phyloP scores from a whole-genome alignment of 1,140 invertebrate species.

The Drosophila equinoxialis region DNA sequence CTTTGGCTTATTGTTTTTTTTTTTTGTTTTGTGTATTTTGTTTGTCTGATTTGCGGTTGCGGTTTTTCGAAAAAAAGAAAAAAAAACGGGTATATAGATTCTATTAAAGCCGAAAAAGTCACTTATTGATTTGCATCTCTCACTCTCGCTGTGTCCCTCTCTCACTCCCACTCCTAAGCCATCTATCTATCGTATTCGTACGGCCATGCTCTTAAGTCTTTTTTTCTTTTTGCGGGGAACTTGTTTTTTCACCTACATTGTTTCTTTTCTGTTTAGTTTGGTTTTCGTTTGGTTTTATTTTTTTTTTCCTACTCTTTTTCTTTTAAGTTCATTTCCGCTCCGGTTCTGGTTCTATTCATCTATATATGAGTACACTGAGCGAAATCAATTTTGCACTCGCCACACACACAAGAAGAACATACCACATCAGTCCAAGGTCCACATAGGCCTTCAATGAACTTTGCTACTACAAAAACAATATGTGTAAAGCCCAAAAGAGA shows the following conservation, averaged over 20 bases:
- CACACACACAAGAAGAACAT: conserved; percentile 28
- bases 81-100: conserved; percentile 37
- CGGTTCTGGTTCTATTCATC: conserved; percentile 34
- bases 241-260: conserved; percentile 76
- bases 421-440: conserved; percentile 65
- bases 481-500: conserved; percentile 30
- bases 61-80: conserved; percentile 41
- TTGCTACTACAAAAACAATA: conserved; percentile 34
- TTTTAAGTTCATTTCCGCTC: conserved; percentile 58
- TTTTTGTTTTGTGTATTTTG: conserved; percentile 31
- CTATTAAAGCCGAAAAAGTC: conserved; percentile 66
- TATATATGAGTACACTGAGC: conserved; percentile 52
- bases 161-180: not conserved
- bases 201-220: conserved; percentile 56
- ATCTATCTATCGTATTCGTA: conserved; percentile 22
- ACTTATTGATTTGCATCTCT: conserved; percentile 77
- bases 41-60: conserved; percentile 74
- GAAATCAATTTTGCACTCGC: conserved; percentile 41
- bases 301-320: not conserved
- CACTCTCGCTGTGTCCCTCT: not conserved
- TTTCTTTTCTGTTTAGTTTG: conserved; percentile 28
- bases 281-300: not conserved
- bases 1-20: conserved; percentile 49
- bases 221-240: conserved; percentile 66
- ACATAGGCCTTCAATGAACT: conserved; percentile 53